phyloP scores from a whole-genome alignment of 2,888 invertebrate genomes.

The Pammene fasciana region DNA sequence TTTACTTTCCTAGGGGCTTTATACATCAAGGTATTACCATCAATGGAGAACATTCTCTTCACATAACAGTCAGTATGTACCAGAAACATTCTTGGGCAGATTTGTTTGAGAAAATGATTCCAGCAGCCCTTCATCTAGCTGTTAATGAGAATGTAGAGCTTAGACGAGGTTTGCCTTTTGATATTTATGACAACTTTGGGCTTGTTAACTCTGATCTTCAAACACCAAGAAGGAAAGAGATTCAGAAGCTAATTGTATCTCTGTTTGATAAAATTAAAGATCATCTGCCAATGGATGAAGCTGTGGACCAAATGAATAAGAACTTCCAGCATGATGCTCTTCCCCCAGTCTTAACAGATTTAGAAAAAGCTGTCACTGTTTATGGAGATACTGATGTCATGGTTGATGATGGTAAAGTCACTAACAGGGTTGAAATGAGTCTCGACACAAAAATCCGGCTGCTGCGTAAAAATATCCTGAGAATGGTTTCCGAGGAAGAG shows the following conservation, averaged over 20 bases:
- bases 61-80: constrained; percentile 96
- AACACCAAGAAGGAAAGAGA: constrained; percentile 72
- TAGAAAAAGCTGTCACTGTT: constrained; percentile 88
- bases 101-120: constrained; percentile 91
- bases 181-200: constrained; percentile 90
- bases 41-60: constrained; percentile 93
- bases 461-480: constrained; percentile 81
- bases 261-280: constrained; percentile 84
- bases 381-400: constrained; percentile 88
- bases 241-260: constrained; percentile 79
- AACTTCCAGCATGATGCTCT: constrained; percentile 93
- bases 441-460: constrained; percentile 86
- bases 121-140: constrained; percentile 89
- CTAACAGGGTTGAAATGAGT: constrained; percentile 86
- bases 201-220: constrained; percentile 84
- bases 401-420: constrained; percentile 84
- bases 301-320: constrained; percentile 94
- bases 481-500: constrained; percentile 86
- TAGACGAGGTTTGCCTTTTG: constrained; percentile 90
- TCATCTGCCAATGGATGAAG: constrained; percentile 88
- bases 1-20: constrained; percentile 96
- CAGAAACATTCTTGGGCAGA: constrained; percentile 96
- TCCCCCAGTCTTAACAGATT: constrained; percentile 89
- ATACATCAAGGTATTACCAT: constrained; percentile 94
- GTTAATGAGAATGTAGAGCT: constrained; percentile 87